Base-by-base conservation (phyloP, 1,140 invertebrate genomes). In the Scaptomyza hsui region DNA sequence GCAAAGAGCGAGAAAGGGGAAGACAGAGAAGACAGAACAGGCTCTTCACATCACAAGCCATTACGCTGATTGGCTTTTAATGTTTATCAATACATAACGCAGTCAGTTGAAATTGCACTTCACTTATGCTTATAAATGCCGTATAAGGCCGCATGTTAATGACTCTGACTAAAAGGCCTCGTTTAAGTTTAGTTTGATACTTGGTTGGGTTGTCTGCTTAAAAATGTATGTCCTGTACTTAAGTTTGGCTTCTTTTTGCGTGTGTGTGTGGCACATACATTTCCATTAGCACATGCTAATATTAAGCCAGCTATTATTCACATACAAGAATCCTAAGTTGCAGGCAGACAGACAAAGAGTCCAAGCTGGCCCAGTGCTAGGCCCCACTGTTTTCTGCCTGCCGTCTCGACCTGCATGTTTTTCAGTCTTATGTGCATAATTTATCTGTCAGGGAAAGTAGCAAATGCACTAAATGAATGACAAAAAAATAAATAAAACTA, bases 31-130 rank as follows among this genome's bases (percentile, higher is more conserved):
- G 19, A 35, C 56, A 57, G 32, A n/a, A n/a, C 10, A 21, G 52
- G 21, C 19, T 6, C 69, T 73, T 70, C 61, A 74, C 81, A 80
- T 85, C 81, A 86, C 81, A 85, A 85, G 45, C 82, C 81, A 86
- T 85, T 85, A 85, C 81, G 78, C 78, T 85, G 81, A 85, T 85
- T 85, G 81, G 81, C 81, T 85, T 85, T 85, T 86, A 85, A 85
- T 86, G 81, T 86, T 86, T 88, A 86, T 85, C 81, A 85, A 85
- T 85, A 85, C 70, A 81, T 85, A 77, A 75, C 73, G 65, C 64
- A 80, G 64, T 73, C 76, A 44, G 52, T 67, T 18, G 44, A 65
- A 62, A 69, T 63, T 15, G 18, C 18, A 9, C 39, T 52, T 42
- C 26, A 29, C 26, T 29, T 29, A 29, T 6, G 6, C 26, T n/a